Evolutionary conservation across 2,888 invertebrate species (phyloP).

Genomic region (Pharmacophagus antenor): DNA sequence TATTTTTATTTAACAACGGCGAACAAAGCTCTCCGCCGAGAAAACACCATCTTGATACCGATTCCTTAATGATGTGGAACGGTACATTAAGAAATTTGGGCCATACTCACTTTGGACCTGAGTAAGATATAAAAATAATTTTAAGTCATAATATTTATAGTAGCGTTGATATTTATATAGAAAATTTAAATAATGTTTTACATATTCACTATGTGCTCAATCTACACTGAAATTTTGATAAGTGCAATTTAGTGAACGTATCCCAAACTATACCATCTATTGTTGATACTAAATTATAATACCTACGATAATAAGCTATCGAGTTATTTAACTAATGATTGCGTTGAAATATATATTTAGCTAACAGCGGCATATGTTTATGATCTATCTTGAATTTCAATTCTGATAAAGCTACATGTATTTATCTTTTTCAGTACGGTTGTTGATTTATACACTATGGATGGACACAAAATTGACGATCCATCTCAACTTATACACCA

Average conservation of each 20-base stretch:
- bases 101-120: conserved; percentile 54
- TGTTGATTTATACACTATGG: conserved; percentile 57
- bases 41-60: conserved; percentile 56
- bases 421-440: conserved; percentile 30
- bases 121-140: conserved; percentile 43
- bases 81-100: conserved; percentile 51
- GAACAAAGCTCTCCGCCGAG: conserved; percentile 63
- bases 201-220: too few species aligned
- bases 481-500: conserved; percentile 54
- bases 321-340: too few species aligned
- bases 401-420: not conserved
- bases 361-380: too few species aligned
- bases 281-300: too few species aligned
- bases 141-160: not conserved
- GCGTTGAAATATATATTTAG: too few species aligned
- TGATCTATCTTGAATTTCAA: not conserved
- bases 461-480: conserved; percentile 50
- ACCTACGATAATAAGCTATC: too few species aligned
- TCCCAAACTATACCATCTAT: too few species aligned
- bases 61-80: conserved; percentile 56
- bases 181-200: too few species aligned
- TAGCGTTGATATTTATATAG: too few species aligned
- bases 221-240: too few species aligned
- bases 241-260: too few species aligned
- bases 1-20: conserved; percentile 65